Evolutionary conservation across 2,113 vertebrate species (phyloP), one percentile per base, ranked within the genome.

Genomic region (Dolichallabes microphthalmus): DNA sequence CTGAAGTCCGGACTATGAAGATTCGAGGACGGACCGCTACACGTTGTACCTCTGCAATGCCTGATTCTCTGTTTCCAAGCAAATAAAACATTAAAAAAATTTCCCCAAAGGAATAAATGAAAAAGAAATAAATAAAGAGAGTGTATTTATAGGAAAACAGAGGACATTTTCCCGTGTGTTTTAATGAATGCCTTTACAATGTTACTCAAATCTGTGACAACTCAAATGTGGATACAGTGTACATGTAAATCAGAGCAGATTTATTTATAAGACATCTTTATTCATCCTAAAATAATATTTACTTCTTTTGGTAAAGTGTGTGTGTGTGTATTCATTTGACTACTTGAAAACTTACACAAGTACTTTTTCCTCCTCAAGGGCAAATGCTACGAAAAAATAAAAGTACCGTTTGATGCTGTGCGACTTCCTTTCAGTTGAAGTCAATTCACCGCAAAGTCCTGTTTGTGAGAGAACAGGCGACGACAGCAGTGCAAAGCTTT

Each of bases 391-490:
- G 69, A 39, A 57, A 55, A 64, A 81, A 77, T 45, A 45, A 57
- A 60, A 30, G 6, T 35, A 63, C n/a, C 12, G 22, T 22, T n/a
- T 52, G 58, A 73, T 32, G 17, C 77, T 0, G 58, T 74, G 45
- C 45, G 45, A 45, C 55, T 30, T 76, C 82, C 82, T 86, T 35
- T 74, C 84, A 60, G 88, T 87, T 89, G 68, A 53, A 32, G 58
- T 77, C 53, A 85, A 78, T 85, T 87, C 76, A 89, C 83, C 89
- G 86, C 87, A 88, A 88, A 87, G 90, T 89, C 85, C 88, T 89
- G 83, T 87, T 87, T 87, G 82, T n/a, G 45, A 74, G 73, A 32
- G 66, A 85, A 78, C 84, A 57, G 68, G 30, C 52, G 82, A 79
- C 19, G 69, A 85, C 80, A 55, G 53, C 74, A 60, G 53, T 77